A percentile compares a stretch with the other conserved stretches of the same genome.
phyloP scores from a whole-genome alignment of 2,888 invertebrate genomes.

The Myopa testacea region DNA sequence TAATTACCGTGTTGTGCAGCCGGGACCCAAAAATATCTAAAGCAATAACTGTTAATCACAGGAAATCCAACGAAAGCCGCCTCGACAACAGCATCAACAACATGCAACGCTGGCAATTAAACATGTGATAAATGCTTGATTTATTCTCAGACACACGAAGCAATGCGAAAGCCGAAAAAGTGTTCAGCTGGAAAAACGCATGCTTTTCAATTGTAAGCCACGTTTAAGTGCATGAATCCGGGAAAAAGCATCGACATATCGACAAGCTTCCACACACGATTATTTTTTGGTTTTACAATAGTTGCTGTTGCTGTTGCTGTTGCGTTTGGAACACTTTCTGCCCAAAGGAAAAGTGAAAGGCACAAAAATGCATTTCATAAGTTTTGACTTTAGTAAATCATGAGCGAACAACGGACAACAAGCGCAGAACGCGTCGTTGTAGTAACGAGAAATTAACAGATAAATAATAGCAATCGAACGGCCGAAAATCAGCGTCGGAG shows the following conservation, averaged over 20 bases:
- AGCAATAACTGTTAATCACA: slow-evolving; percentile 17
- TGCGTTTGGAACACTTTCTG: background rate
- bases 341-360: slow-evolving; percentile 21
- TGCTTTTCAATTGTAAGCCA: no score
- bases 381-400: background rate
- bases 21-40: background rate
- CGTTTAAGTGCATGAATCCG: no score
- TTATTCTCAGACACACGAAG: background rate
- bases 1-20: slow-evolving; percentile 4
- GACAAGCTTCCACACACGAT: background rate
- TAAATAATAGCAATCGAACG: background rate
- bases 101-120: slow-evolving; percentile 15
- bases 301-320: no score
- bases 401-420: background rate
- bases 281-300: background rate
- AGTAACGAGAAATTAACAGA: background rate
- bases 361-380: background rate
- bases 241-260: no score
- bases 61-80: background rate
- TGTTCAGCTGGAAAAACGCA: background rate
- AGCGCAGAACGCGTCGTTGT: background rate
- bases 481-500: no score
- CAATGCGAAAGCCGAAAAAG: background rate
- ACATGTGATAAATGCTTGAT: slow-evolving; percentile 11
- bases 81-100: background rate